Conservation (phyloP, 2,888 invertebrate genomes). For the Hipparchia semele region DNA sequence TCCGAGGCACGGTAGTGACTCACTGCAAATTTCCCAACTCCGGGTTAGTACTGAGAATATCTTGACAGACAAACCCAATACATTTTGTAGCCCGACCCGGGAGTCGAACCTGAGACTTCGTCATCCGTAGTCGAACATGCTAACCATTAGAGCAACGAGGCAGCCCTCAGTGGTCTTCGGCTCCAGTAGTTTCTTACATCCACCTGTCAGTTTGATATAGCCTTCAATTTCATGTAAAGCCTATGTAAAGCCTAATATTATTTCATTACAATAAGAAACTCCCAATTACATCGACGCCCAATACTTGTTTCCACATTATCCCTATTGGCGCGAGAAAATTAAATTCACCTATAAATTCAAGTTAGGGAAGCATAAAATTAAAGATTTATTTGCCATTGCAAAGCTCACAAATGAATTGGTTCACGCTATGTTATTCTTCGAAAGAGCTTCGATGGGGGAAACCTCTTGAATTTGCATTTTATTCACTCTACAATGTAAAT, state of each 20-base stretch:
- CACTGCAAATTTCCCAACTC: too few relatives aligned
- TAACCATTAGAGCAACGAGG: too few relatives aligned
- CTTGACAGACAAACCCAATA: too few relatives aligned
- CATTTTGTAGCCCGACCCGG: too few relatives aligned
- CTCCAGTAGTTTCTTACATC: too few relatives aligned
- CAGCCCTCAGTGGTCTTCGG: too few relatives aligned
- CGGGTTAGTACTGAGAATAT: too few relatives aligned
- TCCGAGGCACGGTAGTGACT: too few relatives aligned
- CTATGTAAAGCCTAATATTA: slow-evolving; percentile 9
- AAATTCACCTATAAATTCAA: slow-evolving; percentile 34
- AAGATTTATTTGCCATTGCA: slow-evolving; percentile 23
- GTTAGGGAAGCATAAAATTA: slow-evolving; percentile 32
- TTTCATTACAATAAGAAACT: slow-evolving; percentile 27
- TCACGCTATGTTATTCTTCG: slow-evolving; percentile 17
- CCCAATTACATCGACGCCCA: background rate
- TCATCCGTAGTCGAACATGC: too few relatives aligned
- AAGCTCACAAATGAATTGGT: slow-evolving; percentile 13
- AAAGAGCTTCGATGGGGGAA: background rate
- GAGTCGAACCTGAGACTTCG: too few relatives aligned
- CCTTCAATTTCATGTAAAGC: too few relatives aligned
- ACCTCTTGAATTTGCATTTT: slow-evolving; percentile 3
- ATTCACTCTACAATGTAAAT: background rate
- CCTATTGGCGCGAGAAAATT: slow-evolving; percentile 37
- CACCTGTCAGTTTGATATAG: too few relatives aligned
- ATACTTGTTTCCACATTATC: slow-evolving; percentile 29